A percentile compares a stretch with the other conserved stretches of the same genome.
phyloP scores from a whole-genome alignment of 92 coral and sea anemone species.

The Hydrozoanthus gracilis region DNA sequence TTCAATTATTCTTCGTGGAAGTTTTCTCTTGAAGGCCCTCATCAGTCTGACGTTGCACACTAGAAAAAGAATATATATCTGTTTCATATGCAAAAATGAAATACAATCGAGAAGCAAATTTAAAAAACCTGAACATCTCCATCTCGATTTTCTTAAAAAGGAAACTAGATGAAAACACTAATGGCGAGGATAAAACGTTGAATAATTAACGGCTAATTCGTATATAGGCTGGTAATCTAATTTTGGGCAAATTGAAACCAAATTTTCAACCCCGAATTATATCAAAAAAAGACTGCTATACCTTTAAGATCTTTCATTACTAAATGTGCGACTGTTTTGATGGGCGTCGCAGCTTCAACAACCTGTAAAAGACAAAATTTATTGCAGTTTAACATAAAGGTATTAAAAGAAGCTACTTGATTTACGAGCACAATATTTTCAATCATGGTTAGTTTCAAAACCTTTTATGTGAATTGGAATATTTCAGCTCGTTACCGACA shows the following conservation, averaged over 20 bases:
- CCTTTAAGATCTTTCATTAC: slow-evolving; percentile 21
- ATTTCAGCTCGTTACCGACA: too few relatives aligned
- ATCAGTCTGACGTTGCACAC: neutral
- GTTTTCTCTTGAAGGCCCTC: neutral
- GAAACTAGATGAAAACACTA: too few relatives aligned
- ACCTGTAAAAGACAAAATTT: neutral
- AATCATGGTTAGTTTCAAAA: neutral
- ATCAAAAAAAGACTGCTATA: neutral
- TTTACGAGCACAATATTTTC: neutral
- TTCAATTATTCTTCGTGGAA: slow-evolving; percentile 29
- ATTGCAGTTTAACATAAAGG: neutral
- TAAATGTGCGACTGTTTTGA: neutral
- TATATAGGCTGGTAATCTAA: neutral
- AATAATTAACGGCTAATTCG: neutral
- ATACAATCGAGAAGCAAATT: neutral
- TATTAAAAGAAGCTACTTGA: neutral
- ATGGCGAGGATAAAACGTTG: too few relatives aligned
- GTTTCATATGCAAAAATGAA: neutral
- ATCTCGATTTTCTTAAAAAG: neutral
- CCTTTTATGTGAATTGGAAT: too few relatives aligned
- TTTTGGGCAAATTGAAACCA: neutral
- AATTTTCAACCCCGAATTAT: neutral
- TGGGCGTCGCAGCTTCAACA: neutral
- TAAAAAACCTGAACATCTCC: neutral
- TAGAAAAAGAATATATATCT: neutral